Evolutionary conservation across 2,113 vertebrate genomes (phyloP).

Genomic region (Laticauda laticaudata): DNA sequence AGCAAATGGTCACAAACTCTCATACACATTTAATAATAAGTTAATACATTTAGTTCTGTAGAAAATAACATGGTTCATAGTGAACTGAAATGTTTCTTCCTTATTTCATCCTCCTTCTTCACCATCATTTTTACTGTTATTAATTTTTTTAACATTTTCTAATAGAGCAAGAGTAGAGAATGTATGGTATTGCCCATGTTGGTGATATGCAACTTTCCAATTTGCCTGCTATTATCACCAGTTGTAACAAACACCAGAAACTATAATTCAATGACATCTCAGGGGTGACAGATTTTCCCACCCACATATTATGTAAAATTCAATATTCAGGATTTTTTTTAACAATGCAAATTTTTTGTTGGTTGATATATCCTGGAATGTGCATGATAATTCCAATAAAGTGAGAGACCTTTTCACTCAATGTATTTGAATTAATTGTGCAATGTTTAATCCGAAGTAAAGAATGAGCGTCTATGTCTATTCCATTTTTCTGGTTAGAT

Average conservation of each 20-base stretch:
- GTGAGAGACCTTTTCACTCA: neutral
- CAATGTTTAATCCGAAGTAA: neutral
- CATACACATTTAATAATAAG: conserved; percentile 11
- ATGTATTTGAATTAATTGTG: neutral
- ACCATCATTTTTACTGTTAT: neutral
- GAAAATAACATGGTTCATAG: conserved; percentile 34
- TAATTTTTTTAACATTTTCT: neutral
- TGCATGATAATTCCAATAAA: neutral
- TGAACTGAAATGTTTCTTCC: conserved; percentile 27
- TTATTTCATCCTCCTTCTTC: neutral
- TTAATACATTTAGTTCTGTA: conserved; percentile 46
- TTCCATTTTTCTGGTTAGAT: neutral
- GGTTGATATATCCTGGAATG: neutral
- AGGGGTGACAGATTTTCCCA: neutral
- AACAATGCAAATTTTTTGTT: neutral
- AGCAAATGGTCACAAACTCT: conserved; percentile 6
- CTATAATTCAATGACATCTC: neutral
- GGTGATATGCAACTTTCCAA: neutral
- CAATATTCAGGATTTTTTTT: neutral
- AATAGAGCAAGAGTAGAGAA: neutral
- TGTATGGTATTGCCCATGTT: neutral
- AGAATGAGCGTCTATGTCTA: neutral
- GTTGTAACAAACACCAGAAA: neutral
- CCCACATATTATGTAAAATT: neutral
- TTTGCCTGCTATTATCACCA: neutral